phyloP scores from a whole-genome alignment of 2,113 vertebrate species.

The Lethenteron reissneri region DNA sequence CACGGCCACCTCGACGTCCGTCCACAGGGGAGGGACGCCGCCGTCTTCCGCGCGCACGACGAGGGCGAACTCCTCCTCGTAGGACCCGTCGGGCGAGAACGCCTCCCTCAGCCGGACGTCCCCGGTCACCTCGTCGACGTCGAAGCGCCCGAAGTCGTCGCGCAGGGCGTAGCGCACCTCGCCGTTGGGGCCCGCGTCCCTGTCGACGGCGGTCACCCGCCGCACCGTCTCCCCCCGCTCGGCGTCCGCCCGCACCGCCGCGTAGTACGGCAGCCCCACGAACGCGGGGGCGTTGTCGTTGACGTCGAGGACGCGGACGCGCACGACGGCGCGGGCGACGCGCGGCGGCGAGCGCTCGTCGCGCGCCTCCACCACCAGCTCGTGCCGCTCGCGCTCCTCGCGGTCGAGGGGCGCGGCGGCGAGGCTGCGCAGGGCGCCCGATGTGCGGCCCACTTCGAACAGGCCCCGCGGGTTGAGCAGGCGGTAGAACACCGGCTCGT shows the following conservation, averaged over 20 bases:
- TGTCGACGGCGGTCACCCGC: conserved; percentile 54
- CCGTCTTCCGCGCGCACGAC: conserved; percentile 54
- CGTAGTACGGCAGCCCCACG: conserved; percentile 79
- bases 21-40: conserved; percentile 48
- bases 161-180: conserved; percentile 60
- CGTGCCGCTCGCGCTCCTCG: conserved; percentile 71
- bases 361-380: conserved; percentile 70
- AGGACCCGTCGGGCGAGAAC: conserved; percentile 75
- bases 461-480: conserved; percentile 69
- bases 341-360: conserved; percentile 56
- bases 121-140: conserved; percentile 51
- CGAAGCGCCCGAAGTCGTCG: conserved; percentile 75
- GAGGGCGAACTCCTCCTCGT: conserved; percentile 59
- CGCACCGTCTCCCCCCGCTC: conserved; percentile 61
- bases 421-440: conserved; percentile 63
- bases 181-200: conserved; percentile 67
- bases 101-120: conserved; percentile 48
- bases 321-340: conserved; percentile 61
- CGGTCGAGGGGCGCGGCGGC: conserved; percentile 64
- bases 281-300: conserved; percentile 81
- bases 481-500: conserved; percentile 69
- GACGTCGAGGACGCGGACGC: conserved; percentile 61
- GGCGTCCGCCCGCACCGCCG: conserved; percentile 79
- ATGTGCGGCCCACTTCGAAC: conserved; percentile 67
- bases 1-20: conserved; percentile 52